Base-by-base conservation (phyloP, 2,797 vertebrate genomes). In the Betta splendens region DNA sequence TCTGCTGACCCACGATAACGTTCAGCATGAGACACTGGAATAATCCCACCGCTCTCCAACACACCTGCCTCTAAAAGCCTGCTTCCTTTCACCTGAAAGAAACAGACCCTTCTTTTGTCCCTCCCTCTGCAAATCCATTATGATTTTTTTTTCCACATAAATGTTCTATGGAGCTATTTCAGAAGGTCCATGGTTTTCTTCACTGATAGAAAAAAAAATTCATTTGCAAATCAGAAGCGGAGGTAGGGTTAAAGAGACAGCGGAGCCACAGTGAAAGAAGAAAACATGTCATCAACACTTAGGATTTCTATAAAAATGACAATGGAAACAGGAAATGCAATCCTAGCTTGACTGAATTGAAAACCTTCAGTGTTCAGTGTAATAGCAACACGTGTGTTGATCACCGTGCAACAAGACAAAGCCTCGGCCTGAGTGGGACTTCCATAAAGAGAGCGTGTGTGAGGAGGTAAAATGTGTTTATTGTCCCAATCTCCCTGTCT, bases 401-500 rank as follows among this genome's bases (percentile, higher is more conserved):
- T 84, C 71, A 69, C 72, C 74, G 23, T 2, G 4, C 54, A 77
- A 78, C 54, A 75, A 75, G 66, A 60, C 64, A 55, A 61, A 67
- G 54, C 33, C 26, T 42, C 28, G 28, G 50, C 29, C 38, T 60
- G 43, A 57, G 44, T 20, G 28, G 64, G 59, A 44, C 13, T 7
- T 29, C 40, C 26, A 38, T 13, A 37, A 35, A 16, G 42, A 18
- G 29, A 35, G 9, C 33, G 32, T 35, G 28, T 31, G 59, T 46
- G 43, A 38, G 44, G 42, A 68, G 32, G 49, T 51, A 60, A 69
- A 64, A 69, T 62, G 79, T 75, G 68, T 85, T 83, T 79, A 79
- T 83, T 76, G 69, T 85, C 57, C 62, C 47, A 61, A 26, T 80
- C 70, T 85, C 25, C 68, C 66, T 77, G 75, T 83, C 78, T 77